Evolutionary conservation across 2,888 invertebrate genomes (phyloP), one percentile per base, ranked within the genome.

Genomic region (Embidobia sp.): DNA sequence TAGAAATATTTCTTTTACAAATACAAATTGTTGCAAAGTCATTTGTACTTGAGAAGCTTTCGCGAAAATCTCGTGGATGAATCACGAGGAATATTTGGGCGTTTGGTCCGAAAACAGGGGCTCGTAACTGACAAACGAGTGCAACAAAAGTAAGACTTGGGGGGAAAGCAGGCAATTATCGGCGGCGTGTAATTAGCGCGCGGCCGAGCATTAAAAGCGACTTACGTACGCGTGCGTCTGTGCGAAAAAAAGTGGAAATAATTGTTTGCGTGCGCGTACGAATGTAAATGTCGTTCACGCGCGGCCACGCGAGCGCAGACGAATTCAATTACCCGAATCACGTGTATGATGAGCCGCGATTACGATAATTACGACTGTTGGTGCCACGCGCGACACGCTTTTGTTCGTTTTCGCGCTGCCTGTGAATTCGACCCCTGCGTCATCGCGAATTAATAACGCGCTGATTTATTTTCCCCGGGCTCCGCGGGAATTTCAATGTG

Each of bases 311-410:
- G 55, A 59, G 37, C 67, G 35, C 16, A 6, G 22, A 22, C 61
- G 49, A 53, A 74, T 74, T 67, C 67, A 74, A 67, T 74, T 74
- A 51, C 31, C 33, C 31, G 46, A 67, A 74, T 66, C 57, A 66
- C 61, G 53, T 61, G 33, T 31, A 61, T 35, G 74, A 74, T 67
- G 66, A 66, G 49, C 42, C 22, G 42, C 74, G 74, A 66, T 74
- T 74, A 74, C 66, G 49, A 59, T 66, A 74, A 74, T 73, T 64
- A 31, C 48, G 27, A 57, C 13, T 16, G 42, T 40, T 48, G 59
- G 16, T 57, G 29, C 44, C 53, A 16, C 19, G 19, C 37, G 42
- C 31, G 66, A 35, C 42, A 44, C 49, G 33, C 46, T 51, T 73
- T 64, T 37, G 27, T 11, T 15, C 11, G 49, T 49, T 73, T 64